phyloP scores from a whole-genome alignment of 2,797 vertebrate genomes.

The Galagoides demidoff region DNA sequence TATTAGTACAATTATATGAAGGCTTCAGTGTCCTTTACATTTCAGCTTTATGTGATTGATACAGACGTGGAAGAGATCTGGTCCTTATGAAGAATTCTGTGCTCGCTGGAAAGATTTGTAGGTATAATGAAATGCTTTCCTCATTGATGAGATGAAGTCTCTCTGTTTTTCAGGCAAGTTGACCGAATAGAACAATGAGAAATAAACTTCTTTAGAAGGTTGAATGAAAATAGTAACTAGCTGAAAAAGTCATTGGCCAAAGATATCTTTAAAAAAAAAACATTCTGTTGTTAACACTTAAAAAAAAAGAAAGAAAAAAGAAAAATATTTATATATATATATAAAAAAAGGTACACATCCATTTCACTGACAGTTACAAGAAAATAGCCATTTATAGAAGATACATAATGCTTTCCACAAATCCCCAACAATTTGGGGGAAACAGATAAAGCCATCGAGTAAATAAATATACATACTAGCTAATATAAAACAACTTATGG shows the following conservation, averaged over 20 bases:
- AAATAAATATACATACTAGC: conserved; percentile 78
- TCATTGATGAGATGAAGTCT: conserved; percentile 80
- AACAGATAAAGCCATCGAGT: conserved; percentile 77
- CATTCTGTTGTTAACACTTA: conserved; percentile 54
- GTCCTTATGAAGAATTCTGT: conserved; percentile 80
- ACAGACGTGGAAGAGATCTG: conserved; percentile 73
- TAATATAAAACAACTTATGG: conserved; percentile 69
- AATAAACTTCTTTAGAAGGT: conserved; percentile 67
- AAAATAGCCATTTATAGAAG: conserved; percentile 81
- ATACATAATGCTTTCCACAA: conserved; percentile 80
- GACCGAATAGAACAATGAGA: conserved; percentile 73
- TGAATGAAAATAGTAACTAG: conserved; percentile 68
- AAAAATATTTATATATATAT: conserved; percentile 60
- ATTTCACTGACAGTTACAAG: conserved; percentile 81
- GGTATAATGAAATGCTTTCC: conserved; percentile 74
- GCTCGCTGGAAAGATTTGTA: conserved; percentile 77
- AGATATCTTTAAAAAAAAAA: conserved; percentile 56
- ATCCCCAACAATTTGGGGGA: conserved; percentile 65
- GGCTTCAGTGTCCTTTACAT: conserved; percentile 77
- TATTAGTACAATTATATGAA: conserved; percentile 73
- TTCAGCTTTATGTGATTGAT: conserved; percentile 73
- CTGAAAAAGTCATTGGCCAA: conserved; percentile 78
- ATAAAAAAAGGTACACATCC: conserved; percentile 75
- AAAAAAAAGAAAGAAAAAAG: not conserved
- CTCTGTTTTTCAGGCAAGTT: conserved; percentile 73